A percentile compares a stretch with the other conserved stretches of the same genome.
Conservation (phyloP, 2,797 vertebrate genomes). For the Leucoraja ocellata region DNA sequence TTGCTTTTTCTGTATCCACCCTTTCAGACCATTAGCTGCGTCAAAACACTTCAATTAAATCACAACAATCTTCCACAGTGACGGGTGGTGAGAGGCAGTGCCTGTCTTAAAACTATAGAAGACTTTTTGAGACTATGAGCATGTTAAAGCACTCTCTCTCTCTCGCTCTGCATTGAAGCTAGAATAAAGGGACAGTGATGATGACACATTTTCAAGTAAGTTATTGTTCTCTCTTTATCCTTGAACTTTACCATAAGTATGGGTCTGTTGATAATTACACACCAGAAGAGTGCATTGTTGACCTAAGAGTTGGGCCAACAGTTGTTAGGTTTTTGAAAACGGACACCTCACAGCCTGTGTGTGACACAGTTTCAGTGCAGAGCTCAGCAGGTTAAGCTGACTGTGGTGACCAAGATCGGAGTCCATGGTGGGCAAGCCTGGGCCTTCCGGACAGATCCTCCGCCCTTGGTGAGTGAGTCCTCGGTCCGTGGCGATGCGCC, state of each 20-base stretch:
- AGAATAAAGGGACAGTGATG: background rate
- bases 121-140: too few species aligned
- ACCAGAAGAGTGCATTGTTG: slow-evolving; percentile 28
- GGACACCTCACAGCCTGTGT: background rate
- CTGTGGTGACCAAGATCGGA: too few species aligned
- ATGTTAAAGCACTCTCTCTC: too few species aligned
- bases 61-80: background rate
- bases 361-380: background rate
- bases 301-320: background rate
- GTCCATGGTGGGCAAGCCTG: too few species aligned
- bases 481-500: too few species aligned
- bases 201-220: background rate
- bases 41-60: background rate
- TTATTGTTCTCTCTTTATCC: background rate
- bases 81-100: too few species aligned
- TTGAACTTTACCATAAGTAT: too few species aligned
- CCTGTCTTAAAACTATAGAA: too few species aligned
- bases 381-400: background rate
- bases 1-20: background rate
- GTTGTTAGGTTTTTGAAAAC: background rate
- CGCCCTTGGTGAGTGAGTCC: too few species aligned
- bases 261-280: background rate
- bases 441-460: too few species aligned
- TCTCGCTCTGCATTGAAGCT: background rate
- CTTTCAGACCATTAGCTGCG: background rate